Percentiles rank a stretch among this genome's conserved stretches.
Conservation (phyloP, 2,113 vertebrate species). For the Ptilorrhoa leucosticta region DNA sequence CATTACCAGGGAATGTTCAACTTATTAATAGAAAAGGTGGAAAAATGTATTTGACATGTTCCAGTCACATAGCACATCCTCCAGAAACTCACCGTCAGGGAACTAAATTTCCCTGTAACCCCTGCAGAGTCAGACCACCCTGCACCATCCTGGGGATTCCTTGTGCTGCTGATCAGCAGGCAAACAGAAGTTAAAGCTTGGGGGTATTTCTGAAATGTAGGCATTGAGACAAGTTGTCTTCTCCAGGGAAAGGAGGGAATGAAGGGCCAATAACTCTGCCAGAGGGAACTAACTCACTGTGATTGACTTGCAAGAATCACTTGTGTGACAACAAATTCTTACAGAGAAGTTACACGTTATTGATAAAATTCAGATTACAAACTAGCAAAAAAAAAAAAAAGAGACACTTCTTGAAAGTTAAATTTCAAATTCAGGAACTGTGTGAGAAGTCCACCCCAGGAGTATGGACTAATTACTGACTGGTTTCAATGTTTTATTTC, state of each 20-base stretch:
- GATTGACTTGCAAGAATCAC: neutral
- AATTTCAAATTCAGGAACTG: neutral
- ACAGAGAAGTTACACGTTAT: neutral
- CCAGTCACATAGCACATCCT: neutral
- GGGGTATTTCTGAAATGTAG: neutral
- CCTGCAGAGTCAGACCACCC: neutral
- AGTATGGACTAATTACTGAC: neutral
- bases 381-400: neutral
- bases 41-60: neutral
- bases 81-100: neutral
- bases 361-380: neutral
- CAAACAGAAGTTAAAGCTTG: neutral
- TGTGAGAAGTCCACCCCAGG: neutral
- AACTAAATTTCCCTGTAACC: neutral
- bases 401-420: neutral
- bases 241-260: neutral
- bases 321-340: neutral
- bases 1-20: neutral
- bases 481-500: neutral
- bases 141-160: neutral
- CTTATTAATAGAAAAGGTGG: neutral
- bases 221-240: neutral
- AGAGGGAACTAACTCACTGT: neutral
- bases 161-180: neutral
- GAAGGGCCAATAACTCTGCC: neutral